Conservation (phyloP, 2,113 vertebrate species). For the Mustela lutreola region DNA sequence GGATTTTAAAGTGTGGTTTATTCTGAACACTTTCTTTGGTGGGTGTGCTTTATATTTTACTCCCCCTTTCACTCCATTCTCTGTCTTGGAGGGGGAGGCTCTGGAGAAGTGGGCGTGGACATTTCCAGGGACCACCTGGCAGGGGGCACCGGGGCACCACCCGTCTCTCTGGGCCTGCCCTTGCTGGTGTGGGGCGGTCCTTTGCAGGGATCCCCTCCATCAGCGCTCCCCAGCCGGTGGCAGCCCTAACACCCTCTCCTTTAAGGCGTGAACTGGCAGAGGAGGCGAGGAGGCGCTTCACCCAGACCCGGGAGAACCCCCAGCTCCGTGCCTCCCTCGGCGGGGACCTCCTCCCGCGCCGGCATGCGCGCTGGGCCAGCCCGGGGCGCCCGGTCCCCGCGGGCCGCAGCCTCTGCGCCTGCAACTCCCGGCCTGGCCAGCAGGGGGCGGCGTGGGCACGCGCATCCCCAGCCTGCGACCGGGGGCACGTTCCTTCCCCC, state of each 20-base stretch:
- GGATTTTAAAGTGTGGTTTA: neutral
- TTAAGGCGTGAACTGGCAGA: rapidly evolving
- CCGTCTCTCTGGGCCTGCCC: neutral
- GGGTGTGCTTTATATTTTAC: neutral
- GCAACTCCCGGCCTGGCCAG: neutral
- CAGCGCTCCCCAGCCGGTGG: rapidly evolving
- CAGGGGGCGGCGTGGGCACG: conserved; percentile 59
- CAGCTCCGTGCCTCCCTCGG: rapidly evolving
- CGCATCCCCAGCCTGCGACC: neutral
- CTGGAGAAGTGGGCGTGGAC: neutral
- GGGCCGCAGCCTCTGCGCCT: neutral
- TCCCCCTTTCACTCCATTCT: too few species aligned
- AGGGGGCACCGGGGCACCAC: rapidly evolving
- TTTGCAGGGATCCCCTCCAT: neutral
- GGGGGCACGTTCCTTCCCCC: rapidly evolving
- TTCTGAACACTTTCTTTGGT: neutral
- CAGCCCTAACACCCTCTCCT: neutral
- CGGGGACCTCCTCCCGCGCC: neutral
- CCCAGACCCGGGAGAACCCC: neutral
- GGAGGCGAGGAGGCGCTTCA: rapidly evolving
- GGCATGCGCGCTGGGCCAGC: too few species aligned
- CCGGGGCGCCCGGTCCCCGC: rapidly evolving
- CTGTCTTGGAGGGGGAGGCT: neutral
- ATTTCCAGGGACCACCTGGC: neutral
- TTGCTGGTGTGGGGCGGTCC: neutral